These are phyloP conservation scores for Ctenopoma multispine DNA, from an alignment of 2,797 vertebrate species.

Conservation along the genomic window DNA sequence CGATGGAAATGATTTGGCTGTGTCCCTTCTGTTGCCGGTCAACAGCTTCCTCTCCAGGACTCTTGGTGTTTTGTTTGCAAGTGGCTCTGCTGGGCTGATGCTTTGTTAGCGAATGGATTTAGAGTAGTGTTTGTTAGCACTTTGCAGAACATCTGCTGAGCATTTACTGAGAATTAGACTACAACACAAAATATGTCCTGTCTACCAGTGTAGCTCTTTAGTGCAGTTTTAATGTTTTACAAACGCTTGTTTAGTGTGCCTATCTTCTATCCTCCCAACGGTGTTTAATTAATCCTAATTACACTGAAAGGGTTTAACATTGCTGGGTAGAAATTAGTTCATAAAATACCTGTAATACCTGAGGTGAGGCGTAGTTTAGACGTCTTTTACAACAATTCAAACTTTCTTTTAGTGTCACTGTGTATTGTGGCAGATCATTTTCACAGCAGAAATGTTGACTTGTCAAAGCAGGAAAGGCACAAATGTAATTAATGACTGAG, in stretches of 20 bases:
- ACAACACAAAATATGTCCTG: slow-evolving; percentile 26
- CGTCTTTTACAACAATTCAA: background rate
- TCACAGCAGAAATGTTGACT: background rate
- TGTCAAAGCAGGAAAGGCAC: background rate
- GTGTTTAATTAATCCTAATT: slow-evolving; percentile 50
- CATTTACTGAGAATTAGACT: slow-evolving; percentile 57
- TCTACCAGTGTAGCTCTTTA: slow-evolving; percentile 33
- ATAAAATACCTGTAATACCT: background rate
- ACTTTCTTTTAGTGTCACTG: background rate
- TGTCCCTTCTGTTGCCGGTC: slow-evolving; percentile 32
- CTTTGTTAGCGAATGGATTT: slow-evolving; percentile 68
- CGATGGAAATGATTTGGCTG: background rate
- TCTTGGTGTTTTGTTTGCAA: slow-evolving; percentile 53
- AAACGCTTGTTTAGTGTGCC: slow-evolving; percentile 6
- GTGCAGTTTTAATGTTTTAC: slow-evolving; percentile 40
- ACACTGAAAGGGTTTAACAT: slow-evolving; percentile 6
- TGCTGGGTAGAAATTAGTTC: background rate
- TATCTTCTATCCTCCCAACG: slow-evolving; percentile 25
- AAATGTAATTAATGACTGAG: slow-evolving; percentile 2
- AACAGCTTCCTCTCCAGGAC: slow-evolving; percentile 27
- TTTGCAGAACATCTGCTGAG: slow-evolving; percentile 65
- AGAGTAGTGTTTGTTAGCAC: slow-evolving; percentile 47
- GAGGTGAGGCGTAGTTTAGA: background rate
- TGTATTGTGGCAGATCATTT: background rate
- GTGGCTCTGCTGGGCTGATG: slow-evolving; percentile 65